Evolutionary conservation across 2,113 vertebrate species (phyloP).

Genomic region (Dicerorhinus sumatrensis): DNA sequence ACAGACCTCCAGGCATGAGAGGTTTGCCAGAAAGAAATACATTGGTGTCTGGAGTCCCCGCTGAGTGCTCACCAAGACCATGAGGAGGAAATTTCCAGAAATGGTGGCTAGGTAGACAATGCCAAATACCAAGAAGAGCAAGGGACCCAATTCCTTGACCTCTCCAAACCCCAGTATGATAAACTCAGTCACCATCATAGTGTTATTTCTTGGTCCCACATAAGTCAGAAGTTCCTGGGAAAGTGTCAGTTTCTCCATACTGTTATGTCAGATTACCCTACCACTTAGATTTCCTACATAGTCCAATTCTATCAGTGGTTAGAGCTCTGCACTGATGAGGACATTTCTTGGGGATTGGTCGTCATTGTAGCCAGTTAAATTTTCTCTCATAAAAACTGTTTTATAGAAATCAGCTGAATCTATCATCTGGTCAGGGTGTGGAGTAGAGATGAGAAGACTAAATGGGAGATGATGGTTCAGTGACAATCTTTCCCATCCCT

Average conservation of each 20-base stretch:
- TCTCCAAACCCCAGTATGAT: conserved; percentile 57
- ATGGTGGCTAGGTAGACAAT: conserved; percentile 22
- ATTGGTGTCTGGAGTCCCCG: neutral
- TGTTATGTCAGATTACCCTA: neutral
- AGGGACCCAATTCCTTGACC: conserved; percentile 17
- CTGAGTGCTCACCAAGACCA: conserved; percentile 29
- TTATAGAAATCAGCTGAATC: conserved; percentile 3
- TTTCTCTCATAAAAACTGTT: neutral
- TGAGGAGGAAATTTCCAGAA: conserved; percentile 38
- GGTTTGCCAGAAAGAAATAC: conserved; percentile 52
- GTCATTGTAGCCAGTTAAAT: neutral
- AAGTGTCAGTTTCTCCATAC: conserved; percentile 18
- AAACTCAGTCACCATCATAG: conserved; percentile 40
- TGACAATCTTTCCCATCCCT: neutral
- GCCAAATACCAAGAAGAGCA: conserved; percentile 54
- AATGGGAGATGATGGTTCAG: neutral
- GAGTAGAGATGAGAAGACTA: neutral
- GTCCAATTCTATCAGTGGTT: neutral
- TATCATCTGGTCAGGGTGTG: neutral
- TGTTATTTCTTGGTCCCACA: conserved; percentile 36
- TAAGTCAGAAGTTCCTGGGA: neutral
- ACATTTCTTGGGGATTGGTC: neutral
- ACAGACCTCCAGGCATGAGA: conserved; percentile 47
- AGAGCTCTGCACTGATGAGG: neutral
- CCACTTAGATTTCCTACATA: neutral